Evolutionary conservation across 1,140 invertebrate species (phyloP).

Genomic region (Cepaea nemoralis): DNA sequence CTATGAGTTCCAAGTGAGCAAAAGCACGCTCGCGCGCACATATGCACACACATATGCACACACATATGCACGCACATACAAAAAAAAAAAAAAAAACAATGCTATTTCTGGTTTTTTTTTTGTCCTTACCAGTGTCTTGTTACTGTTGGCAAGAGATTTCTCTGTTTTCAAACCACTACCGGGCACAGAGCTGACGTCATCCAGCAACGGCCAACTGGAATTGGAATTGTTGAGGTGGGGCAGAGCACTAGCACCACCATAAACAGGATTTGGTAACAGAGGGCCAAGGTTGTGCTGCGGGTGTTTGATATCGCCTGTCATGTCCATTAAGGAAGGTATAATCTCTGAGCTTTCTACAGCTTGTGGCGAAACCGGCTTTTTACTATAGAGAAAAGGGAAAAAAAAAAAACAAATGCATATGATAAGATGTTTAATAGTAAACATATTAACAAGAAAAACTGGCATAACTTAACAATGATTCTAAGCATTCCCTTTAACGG

Average conservation of each 20-base stretch:
- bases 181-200: slow-evolving; percentile 3
- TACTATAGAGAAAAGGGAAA: neutral
- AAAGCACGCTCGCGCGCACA: no score
- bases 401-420: neutral
- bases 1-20: no score
- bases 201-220: slow-evolving; percentile 31
- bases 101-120: no score
- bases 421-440: no score
- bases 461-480: no score
- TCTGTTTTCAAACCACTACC: slow-evolving; percentile 17
- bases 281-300: neutral
- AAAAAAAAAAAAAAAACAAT: no score
- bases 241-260: slow-evolving; percentile 5
- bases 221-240: slow-evolving; percentile 22
- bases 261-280: slow-evolving; percentile 32
- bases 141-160: neutral
- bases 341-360: slow-evolving; percentile 29
- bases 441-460: no score
- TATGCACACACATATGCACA: no score
- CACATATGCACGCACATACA: no score
- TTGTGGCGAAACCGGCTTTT: slow-evolving; percentile 33
- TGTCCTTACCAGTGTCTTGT: slow-evolving; percentile 14
- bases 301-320: slow-evolving; percentile 36
- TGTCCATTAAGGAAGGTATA: slow-evolving; percentile 40
- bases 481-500: no score